A percentile compares a stretch with the other conserved stretches of the same genome.
These are phyloP conservation scores for Alentia gelatinosa DNA, from an alignment of 2,888 invertebrate genomes.

Conservation along the genomic window DNA sequence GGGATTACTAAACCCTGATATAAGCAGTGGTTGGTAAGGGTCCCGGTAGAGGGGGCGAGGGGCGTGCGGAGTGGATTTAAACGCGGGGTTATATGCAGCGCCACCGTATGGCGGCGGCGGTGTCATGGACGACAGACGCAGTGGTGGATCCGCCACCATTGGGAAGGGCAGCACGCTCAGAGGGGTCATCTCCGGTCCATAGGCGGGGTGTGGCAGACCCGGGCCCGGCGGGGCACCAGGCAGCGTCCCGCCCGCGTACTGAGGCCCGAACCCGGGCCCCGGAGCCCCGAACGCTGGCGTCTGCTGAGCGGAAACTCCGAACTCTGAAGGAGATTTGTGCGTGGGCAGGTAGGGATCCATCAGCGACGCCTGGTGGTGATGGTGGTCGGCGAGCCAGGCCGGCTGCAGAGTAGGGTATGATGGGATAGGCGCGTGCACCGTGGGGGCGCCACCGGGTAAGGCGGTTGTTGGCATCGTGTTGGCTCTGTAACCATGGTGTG, in stretches of 20 bases:
- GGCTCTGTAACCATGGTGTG: background rate
- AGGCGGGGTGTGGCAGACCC: background rate
- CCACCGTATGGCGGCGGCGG: background rate
- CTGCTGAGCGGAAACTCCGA: background rate
- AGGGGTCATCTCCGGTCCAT: background rate
- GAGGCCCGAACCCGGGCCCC: background rate
- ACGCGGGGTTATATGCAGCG: background rate
- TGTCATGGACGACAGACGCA: conserved; percentile 30
- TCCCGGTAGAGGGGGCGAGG: background rate
- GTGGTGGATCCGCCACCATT: conserved; percentile 34
- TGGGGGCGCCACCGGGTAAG: background rate
- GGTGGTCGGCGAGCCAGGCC: background rate
- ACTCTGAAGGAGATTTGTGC: background rate
- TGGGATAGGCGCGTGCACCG: background rate
- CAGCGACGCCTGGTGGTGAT: background rate
- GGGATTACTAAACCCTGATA: conserved; percentile 40
- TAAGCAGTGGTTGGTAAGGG: conserved; percentile 51
- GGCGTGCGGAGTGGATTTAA: background rate
- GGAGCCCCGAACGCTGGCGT: background rate
- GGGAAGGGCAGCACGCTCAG: conserved; percentile 38
- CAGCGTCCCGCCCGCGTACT: background rate
- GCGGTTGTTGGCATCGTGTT: no score
- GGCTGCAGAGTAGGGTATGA: background rate
- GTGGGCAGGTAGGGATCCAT: background rate
- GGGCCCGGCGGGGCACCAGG: background rate